A percentile compares a stretch with the other conserved stretches of the same genome.
Conservation (phyloP, 2,797 vertebrate genomes). For the Geotrypetes seraphini region DNA sequence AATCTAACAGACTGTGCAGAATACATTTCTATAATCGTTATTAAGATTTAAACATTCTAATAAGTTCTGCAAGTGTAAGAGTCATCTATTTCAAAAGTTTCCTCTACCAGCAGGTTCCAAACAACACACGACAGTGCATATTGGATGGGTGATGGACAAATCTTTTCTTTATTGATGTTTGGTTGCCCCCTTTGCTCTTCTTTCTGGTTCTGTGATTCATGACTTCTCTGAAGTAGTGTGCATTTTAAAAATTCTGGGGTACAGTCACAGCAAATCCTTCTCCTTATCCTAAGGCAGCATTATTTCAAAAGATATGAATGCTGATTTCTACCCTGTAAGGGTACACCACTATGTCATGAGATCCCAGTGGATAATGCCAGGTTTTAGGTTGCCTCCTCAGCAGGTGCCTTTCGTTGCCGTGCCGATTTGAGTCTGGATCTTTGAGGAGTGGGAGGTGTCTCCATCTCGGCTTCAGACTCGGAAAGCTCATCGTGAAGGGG, state of each 20-base stretch:
- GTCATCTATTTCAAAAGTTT: too few relatives aligned
- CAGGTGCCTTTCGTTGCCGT: constrained; percentile 63
- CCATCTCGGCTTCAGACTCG: constrained; percentile 64
- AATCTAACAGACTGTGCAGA: too few relatives aligned
- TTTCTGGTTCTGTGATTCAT: constrained; percentile 21
- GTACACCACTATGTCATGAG: neutral
- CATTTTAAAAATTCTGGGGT: constrained; percentile 10
- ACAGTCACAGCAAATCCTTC: neutral
- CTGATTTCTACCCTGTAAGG: constrained; percentile 11
- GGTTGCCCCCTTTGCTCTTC: constrained; percentile 22
- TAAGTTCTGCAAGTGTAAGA: too few relatives aligned
- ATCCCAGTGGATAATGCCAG: neutral
- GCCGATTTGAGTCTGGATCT: constrained; percentile 60
- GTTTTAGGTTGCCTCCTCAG: constrained; percentile 45
- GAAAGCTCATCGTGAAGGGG: constrained; percentile 74
- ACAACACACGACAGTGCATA: constrained; percentile 3
- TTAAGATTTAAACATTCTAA: too few relatives aligned
- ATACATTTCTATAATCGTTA: too few relatives aligned
- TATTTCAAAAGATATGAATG: constrained; percentile 18
- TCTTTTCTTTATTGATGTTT: neutral
- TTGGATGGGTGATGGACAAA: constrained; percentile 3
- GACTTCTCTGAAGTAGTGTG: constrained; percentile 1
- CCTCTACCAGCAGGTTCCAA: neutral
- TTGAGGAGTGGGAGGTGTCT: constrained; percentile 36
- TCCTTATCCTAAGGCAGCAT: neutral